Base-by-base conservation (phyloP, 2,888 invertebrate species). In the Aromia moschata region DNA sequence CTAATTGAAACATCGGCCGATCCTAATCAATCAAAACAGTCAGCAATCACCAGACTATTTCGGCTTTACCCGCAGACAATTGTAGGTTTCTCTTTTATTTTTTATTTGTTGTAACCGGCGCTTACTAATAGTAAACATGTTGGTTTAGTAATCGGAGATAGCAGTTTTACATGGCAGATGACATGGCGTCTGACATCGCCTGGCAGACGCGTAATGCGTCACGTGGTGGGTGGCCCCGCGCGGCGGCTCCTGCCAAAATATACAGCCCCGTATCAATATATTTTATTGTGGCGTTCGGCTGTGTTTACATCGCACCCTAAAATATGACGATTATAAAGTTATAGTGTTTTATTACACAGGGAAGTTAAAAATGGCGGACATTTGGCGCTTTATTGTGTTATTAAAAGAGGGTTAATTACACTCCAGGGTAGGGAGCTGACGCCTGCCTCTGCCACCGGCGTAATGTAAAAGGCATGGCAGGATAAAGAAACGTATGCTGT, bases 51-150 rank as follows among this genome's bases (percentile, higher is more conserved):
- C n/a, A n/a, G 44, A 70, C 73, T 1, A 72, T 75, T 49, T 70
- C 75, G 7, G 71, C 77, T 15, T 69, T 75, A 15, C 72, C 76
- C 10, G 52, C 77, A 9, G 80, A 81, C 56, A 79, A 77, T 68
- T 74, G 81, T 81, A 72, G 79, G 80, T 77, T 56, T 45, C 43
- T 31, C 33, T 59, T 45, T 38, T 7, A 16, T 16, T 47, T 47
- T 30, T 63, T 47, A 64, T 46, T 67, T 66, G 60, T 60, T 55
- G 43, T 67, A 57, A 52, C 61, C 58, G 70, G 72, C 70, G 72
- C 69, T 66, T 66, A 69, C 63, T 58, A 62, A 61, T 64, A 65
- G 63, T 64, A 65, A 74, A 70, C 68, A 69, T 75, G 72, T 74
- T 74, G 69, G 62, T 58, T 58, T 63, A 59, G 73, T 71, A 73